phyloP scores from a whole-genome alignment of 1,140 invertebrate species.

The Dryas iulia region DNA sequence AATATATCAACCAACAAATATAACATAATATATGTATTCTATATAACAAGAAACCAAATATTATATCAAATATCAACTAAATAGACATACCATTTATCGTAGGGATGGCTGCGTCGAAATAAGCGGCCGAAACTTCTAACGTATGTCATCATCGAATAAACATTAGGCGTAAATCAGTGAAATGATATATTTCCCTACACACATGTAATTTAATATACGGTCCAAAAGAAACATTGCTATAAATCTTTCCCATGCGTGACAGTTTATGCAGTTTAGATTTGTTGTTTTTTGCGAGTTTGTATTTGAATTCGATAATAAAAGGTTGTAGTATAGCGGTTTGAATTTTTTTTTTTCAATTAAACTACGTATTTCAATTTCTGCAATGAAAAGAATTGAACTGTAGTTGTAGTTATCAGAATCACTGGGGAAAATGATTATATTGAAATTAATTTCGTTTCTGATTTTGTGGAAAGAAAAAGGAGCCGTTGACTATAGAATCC shows the following conservation, averaged over 20 bases:
- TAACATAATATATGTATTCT: neutral
- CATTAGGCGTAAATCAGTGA: conserved; percentile 21
- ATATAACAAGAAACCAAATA: neutral
- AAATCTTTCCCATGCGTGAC: neutral
- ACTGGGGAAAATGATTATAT: too few species aligned
- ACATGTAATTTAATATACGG: neutral
- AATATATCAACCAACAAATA: neutral
- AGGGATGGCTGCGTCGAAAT: neutral
- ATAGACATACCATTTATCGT: neutral
- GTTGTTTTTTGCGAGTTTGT: neutral
- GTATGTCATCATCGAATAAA: conserved; percentile 17
- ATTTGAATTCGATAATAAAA: neutral
- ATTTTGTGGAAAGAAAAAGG: too few species aligned
- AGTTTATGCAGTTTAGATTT: neutral
- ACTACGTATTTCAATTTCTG: too few species aligned
- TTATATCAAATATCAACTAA: neutral
- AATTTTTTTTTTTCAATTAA: neutral
- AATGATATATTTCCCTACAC: conserved; percentile 10
- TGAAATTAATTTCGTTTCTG: too few species aligned
- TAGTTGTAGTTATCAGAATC: too few species aligned
- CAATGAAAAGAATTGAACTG: too few species aligned
- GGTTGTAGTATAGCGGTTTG: neutral
- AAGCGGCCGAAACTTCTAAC: conserved; percentile 11
- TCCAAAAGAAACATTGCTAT: conserved; percentile 3
- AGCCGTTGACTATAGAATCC: too few species aligned